phyloP scores from a whole-genome alignment of 2,888 invertebrate species.

The Cremastinae sp. region DNA sequence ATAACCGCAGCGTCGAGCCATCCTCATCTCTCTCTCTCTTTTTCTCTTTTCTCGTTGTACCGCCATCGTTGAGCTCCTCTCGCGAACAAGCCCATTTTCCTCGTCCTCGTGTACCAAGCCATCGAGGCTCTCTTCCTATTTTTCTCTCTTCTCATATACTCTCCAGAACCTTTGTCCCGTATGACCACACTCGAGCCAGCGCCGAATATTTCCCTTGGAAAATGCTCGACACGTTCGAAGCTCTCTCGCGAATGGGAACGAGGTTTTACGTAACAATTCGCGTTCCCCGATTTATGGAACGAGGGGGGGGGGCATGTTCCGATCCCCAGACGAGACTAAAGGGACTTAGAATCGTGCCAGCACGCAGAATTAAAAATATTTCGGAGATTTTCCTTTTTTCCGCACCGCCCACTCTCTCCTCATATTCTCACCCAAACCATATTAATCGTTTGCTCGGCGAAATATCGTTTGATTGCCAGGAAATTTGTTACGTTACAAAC shows the following conservation, averaged over 20 bases:
- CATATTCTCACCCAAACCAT: neutral
- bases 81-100: constrained; percentile 44
- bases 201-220: constrained; percentile 53
- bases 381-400: constrained; percentile 2
- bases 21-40: constrained; percentile 40
- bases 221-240: constrained; percentile 59
- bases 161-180: constrained; percentile 22
- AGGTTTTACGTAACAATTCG: constrained; percentile 49
- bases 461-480: too few relatives aligned
- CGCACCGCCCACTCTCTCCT: neutral
- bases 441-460: too few relatives aligned
- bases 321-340: constrained; percentile 46
- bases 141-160: constrained; percentile 41
- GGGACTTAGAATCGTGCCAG: constrained; percentile 42
- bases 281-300: constrained; percentile 52
- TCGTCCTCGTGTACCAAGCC: constrained; percentile 32
- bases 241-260: constrained; percentile 49
- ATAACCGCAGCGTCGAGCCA: constrained; percentile 57
- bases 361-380: constrained; percentile 33
- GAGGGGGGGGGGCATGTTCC: constrained; percentile 35
- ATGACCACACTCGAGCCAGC: constrained; percentile 13
- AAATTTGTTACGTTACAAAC: too few relatives aligned
- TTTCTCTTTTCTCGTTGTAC: constrained; percentile 34
- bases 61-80: constrained; percentile 22
- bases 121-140: constrained; percentile 21